Evolutionary conservation across 1,140 invertebrate genomes (phyloP).

Genomic region (Steinernema feltiae): DNA sequence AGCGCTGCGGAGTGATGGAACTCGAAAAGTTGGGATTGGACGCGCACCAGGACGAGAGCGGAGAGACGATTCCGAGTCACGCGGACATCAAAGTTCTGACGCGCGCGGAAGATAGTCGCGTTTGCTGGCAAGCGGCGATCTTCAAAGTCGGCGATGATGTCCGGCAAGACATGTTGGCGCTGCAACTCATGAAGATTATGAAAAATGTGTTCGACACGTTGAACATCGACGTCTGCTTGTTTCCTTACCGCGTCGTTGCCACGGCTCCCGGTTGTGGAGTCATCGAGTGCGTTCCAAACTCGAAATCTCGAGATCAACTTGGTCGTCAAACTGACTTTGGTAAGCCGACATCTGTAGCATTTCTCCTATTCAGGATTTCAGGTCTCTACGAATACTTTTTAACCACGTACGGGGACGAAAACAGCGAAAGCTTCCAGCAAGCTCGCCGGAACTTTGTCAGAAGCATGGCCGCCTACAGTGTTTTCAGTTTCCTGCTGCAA

Average conservation of each 20-base stretch:
- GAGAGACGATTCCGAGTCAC: constrained; percentile 9
- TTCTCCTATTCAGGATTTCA: constrained; percentile 11
- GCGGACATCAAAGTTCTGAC: constrained; percentile 2
- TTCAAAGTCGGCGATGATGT: too few species aligned
- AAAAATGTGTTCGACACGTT: constrained; percentile 94
- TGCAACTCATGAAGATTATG: constrained; percentile 95
- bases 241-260: constrained; percentile 97
- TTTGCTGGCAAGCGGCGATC: constrained; percentile 76
- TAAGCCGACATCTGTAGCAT: background rate
- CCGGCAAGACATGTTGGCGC: constrained; percentile 85
- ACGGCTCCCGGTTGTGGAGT: constrained; percentile 97
- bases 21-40: constrained; percentile 68
- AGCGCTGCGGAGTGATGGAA: constrained; percentile 82
- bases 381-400: constrained; percentile 94
- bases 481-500: constrained; percentile 90
- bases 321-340: constrained; percentile 91
- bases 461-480: constrained; percentile 98
- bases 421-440: constrained; percentile 80
- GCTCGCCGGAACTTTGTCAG: constrained; percentile 89
- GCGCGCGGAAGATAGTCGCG: constrained; percentile 25
- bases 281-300: constrained; percentile 97
- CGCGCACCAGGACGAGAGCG: constrained; percentile 10
- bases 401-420: constrained; percentile 87
- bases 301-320: constrained; percentile 93
- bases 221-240: constrained; percentile 86